A percentile compares a stretch with the other conserved stretches of the same genome.
phyloP scores from a whole-genome alignment of 2,797 vertebrate genomes.

The Microctenopoma steveboyesi region DNA sequence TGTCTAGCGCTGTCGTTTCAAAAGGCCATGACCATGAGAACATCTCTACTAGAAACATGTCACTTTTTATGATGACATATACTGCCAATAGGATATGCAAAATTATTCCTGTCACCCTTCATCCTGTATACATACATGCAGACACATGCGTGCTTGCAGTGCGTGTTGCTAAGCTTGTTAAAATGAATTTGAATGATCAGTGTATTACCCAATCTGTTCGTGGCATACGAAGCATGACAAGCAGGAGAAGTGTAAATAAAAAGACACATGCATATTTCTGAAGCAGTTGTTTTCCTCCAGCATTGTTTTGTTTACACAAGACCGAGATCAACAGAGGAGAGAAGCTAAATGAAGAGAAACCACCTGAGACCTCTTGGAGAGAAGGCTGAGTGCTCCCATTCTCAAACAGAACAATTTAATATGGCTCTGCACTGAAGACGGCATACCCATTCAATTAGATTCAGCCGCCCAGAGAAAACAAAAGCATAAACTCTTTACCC shows the following conservation, averaged over 20 bases:
- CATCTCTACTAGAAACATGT: not conserved
- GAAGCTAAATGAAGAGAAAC: constrained; percentile 66
- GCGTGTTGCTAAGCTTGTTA: constrained; percentile 22
- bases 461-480: constrained; percentile 53
- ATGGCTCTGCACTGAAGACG: constrained; percentile 50
- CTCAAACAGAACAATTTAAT: constrained; percentile 68
- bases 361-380: constrained; percentile 71
- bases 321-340: constrained; percentile 54
- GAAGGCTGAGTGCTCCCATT: constrained; percentile 68
- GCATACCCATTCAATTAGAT: constrained; percentile 72
- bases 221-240: constrained; percentile 31
- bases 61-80: constrained; percentile 15
- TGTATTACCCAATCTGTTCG: constrained; percentile 22
- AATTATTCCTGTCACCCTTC: constrained; percentile 27
- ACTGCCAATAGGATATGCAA: not conserved
- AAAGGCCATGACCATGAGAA: constrained; percentile 10
- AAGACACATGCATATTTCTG: constrained; percentile 43
- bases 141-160: constrained; percentile 1
- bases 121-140: constrained; percentile 7
- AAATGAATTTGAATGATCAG: constrained; percentile 42
- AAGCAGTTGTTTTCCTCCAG: constrained; percentile 32
- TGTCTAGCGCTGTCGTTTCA: not conserved
- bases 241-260: constrained; percentile 43
- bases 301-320: constrained; percentile 70
- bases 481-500: constrained; percentile 64